Percentiles rank a stretch among this genome's conserved stretches.
Conservation (phyloP, 1,140 invertebrate species). For the Trachymyrmex septentrionalis region DNA sequence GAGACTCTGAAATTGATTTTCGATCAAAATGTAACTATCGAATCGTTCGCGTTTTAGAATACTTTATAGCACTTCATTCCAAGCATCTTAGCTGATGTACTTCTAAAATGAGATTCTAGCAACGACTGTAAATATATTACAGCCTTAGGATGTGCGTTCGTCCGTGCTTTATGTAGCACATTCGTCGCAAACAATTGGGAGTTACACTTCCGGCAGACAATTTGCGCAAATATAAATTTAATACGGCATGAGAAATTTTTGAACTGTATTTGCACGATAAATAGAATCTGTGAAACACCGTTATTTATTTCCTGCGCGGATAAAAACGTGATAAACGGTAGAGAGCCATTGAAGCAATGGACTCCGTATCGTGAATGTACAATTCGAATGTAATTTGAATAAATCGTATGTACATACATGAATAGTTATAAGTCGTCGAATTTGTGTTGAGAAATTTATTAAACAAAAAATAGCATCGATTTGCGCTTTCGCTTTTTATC, state of each 20-base stretch:
- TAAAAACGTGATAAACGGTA: background rate
- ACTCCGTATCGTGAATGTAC: conserved; percentile 7
- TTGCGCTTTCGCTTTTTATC: conserved; percentile 31
- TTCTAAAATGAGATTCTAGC: conserved; percentile 6
- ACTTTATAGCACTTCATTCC: background rate
- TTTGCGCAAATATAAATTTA: conserved; percentile 20
- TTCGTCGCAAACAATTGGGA: background rate
- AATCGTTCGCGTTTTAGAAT: background rate
- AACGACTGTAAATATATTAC: conserved; percentile 6
- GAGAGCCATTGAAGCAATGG: background rate
- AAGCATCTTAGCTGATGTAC: background rate
- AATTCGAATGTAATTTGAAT: conserved; percentile 24
- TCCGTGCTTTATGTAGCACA: conserved; percentile 3
- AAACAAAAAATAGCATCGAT: background rate
- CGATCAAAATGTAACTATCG: background rate
- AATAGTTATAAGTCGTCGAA: conserved; percentile 2
- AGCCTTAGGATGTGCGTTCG: conserved; percentile 1
- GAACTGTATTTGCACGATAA: background rate
- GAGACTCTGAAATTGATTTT: background rate
- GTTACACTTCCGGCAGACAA: conserved; percentile 26
- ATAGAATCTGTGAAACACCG: background rate
- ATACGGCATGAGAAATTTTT: conserved; percentile 3
- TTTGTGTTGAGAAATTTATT: background rate
- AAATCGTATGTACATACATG: background rate
- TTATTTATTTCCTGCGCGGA: conserved; percentile 10